A percentile compares a stretch with the other conserved stretches of the same genome.
Evolutionary conservation across 2,888 invertebrate genomes (phyloP).

Genomic region (Drosophila tanythrix): DNA sequence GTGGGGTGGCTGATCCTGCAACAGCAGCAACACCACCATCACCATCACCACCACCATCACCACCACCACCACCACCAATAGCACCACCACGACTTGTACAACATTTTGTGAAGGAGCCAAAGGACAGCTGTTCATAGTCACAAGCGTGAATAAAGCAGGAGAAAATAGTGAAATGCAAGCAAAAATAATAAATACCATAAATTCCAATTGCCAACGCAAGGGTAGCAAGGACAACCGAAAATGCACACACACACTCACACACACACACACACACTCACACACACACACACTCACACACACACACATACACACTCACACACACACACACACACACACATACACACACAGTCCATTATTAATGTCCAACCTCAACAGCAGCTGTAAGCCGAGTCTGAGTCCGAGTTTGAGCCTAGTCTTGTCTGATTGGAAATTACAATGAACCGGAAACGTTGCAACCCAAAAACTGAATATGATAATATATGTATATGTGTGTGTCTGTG

Average conservation of each 20-base stretch:
- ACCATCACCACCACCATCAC: neutral
- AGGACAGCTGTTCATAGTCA: constrained; percentile 57
- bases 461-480: constrained; percentile 55
- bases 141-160: constrained; percentile 41
- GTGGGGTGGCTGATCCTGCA: constrained; percentile 59
- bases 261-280: constrained; percentile 3
- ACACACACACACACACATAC: constrained; percentile 7
- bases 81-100: constrained; percentile 8
- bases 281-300: constrained; percentile 8
- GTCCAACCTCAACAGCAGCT: constrained; percentile 45
- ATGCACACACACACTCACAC: constrained; percentile 3
- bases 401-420: constrained; percentile 42
- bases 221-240: constrained; percentile 49
- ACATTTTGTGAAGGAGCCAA: constrained; percentile 7
- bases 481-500: constrained; percentile 11
- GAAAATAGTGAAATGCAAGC: constrained; percentile 52
- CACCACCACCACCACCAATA: constrained; percentile 2
- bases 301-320: constrained; percentile 5
- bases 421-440: constrained; percentile 74
- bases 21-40: constrained; percentile 7
- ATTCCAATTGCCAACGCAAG: constrained; percentile 67
- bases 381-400: constrained; percentile 14
- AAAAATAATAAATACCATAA: constrained; percentile 64
- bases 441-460: constrained; percentile 59
- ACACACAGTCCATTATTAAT: constrained; percentile 62